phyloP scores from a whole-genome alignment of 2,113 vertebrate genomes.

The Silurus asotus region DNA sequence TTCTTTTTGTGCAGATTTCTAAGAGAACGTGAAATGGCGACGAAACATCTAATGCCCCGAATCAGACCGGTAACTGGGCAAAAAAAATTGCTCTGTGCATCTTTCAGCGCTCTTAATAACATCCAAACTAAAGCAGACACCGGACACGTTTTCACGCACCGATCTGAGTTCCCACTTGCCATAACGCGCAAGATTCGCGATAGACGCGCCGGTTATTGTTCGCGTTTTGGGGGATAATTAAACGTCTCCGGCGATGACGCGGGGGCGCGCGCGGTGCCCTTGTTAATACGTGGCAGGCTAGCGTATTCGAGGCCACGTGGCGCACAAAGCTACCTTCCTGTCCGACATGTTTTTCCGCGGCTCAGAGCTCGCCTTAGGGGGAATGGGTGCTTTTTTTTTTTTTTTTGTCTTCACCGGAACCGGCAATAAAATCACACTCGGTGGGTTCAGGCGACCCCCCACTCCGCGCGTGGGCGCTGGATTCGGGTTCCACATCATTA shows the following conservation, averaged over 20 bases:
- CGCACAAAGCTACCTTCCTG: conserved; percentile 34
- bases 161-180: background rate
- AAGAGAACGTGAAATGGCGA: background rate
- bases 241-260: conserved; percentile 9
- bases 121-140: background rate
- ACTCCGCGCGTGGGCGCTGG: conserved; percentile 61
- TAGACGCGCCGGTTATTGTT: background rate
- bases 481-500: conserved; percentile 68
- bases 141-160: background rate
- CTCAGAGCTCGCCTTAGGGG: conserved; percentile 34
- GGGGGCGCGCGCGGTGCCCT: conserved; percentile 4
- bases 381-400: conserved; percentile 26
- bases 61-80: conserved; percentile 16
- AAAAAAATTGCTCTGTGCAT: conserved; percentile 2
- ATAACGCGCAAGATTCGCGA: background rate
- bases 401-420: conserved; percentile 17
- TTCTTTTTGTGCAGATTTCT: too few species aligned
- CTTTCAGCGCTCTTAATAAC: background rate
- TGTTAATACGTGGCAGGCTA: conserved; percentile 8
- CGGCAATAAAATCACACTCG: conserved; percentile 47
- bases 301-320: conserved; percentile 4
- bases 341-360: conserved; percentile 48
- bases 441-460: conserved; percentile 32
- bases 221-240: conserved; percentile 14
- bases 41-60: conserved; percentile 7